A percentile compares a stretch with the other conserved stretches of the same genome.
Evolutionary conservation across 2,888 invertebrate genomes (phyloP).

Genomic region (Philhelius pedissequus): DNA sequence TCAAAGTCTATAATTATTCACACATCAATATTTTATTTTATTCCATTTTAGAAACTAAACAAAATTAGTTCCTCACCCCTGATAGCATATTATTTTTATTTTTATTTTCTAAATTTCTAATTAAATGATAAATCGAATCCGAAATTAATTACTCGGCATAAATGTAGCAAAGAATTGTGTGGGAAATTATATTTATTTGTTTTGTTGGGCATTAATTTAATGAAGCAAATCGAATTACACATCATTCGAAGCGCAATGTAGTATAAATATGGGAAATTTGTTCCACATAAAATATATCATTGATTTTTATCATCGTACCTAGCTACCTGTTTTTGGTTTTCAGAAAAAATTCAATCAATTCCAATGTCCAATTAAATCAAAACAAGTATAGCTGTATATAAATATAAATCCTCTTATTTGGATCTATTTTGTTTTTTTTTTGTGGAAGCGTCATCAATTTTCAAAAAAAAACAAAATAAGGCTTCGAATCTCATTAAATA

Average conservation of each 20-base stretch:
- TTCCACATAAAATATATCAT: background rate
- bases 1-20: background rate
- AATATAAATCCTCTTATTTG: too few species aligned
- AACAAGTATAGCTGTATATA: too few species aligned
- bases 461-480: background rate
- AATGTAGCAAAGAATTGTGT: too few species aligned
- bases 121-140: background rate
- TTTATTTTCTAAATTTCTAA: background rate
- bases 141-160: background rate
- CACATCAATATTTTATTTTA: background rate
- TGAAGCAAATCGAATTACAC: background rate
- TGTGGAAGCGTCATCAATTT: background rate
- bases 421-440: too few species aligned
- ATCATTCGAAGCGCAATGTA: background rate
- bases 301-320: too few species aligned
- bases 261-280: background rate
- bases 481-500: background rate
- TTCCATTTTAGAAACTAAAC: background rate
- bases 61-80: background rate
- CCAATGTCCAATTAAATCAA: background rate
- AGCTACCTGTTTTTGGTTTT: background rate
- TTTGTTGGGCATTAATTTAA: background rate
- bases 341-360: background rate
- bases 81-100: background rate
- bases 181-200: background rate